phyloP scores from a whole-genome alignment of 2,113 vertebrate genomes.

The Hydropotes inermis region DNA sequence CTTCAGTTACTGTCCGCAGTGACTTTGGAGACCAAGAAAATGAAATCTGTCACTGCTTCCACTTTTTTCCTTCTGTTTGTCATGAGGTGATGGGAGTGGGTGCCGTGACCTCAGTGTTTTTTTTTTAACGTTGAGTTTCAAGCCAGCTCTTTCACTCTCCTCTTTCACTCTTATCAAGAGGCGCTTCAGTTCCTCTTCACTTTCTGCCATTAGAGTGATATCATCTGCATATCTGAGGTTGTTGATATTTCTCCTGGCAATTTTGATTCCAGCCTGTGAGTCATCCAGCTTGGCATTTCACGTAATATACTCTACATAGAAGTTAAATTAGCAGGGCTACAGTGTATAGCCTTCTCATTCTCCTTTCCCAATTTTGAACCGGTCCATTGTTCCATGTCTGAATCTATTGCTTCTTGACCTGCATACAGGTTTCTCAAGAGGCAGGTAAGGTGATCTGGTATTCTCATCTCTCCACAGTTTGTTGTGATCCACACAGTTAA shows the following conservation, averaged over 20 bases:
- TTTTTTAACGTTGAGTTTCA: background rate
- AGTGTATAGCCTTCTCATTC: background rate
- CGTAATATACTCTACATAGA: background rate
- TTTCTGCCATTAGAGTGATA: background rate
- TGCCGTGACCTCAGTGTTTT: background rate
- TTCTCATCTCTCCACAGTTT: background rate
- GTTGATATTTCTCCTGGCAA: background rate
- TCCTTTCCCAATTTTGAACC: background rate
- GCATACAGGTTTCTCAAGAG: background rate
- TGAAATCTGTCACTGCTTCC: background rate
- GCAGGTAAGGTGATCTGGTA: background rate
- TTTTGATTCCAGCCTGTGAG: background rate
- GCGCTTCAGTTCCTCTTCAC: background rate
- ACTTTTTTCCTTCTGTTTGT: background rate
- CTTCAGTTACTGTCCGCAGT: background rate
- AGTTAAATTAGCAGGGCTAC: accelerated
- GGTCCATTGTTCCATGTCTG: background rate
- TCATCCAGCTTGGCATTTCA: background rate
- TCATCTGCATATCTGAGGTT: background rate
- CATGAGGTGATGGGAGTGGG: background rate
- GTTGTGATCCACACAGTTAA: background rate
- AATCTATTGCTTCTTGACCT: background rate
- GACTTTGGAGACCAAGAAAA: background rate
- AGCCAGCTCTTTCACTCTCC: background rate
- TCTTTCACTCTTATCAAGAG: background rate